Evolutionary conservation across 2,888 invertebrate species (phyloP).

Genomic region (Abrostola tripartita): DNA sequence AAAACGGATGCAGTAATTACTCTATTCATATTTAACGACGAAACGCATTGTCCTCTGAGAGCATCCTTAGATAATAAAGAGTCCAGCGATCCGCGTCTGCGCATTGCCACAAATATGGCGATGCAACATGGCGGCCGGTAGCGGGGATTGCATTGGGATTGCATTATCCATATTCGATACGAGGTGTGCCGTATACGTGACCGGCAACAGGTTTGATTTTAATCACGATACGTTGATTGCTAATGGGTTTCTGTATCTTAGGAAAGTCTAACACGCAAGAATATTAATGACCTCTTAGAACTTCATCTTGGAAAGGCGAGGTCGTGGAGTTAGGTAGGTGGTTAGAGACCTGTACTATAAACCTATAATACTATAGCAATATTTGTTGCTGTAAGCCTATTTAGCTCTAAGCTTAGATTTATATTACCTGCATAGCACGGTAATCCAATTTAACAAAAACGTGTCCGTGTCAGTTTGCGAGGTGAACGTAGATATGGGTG

Average conservation of each 20-base stretch:
- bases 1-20: conserved; percentile 48
- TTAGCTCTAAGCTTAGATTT: conserved; percentile 36
- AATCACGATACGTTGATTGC: conserved; percentile 31
- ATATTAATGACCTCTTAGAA: conserved; percentile 37
- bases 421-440: conserved; percentile 19
- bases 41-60: conserved; percentile 48
- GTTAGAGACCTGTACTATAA: not conserved
- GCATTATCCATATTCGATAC: conserved; percentile 60
- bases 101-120: conserved; percentile 67
- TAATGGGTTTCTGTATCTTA: conserved; percentile 44
- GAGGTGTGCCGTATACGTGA: conserved; percentile 64
- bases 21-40: conserved; percentile 46
- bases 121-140: conserved; percentile 62
- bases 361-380: conserved; percentile 14
- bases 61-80: conserved; percentile 52
- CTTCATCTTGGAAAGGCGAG: conserved; percentile 15
- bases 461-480: conserved; percentile 16
- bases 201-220: conserved; percentile 56
- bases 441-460: conserved; percentile 48
- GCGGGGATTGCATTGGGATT: conserved; percentile 51
- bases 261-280: conserved; percentile 26
- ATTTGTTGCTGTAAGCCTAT: conserved; percentile 18
- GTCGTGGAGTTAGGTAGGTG: not conserved
- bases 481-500: too few species aligned
- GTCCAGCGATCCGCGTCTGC: conserved; percentile 51